Evolutionary conservation across 92 coral and sea anemone species (phyloP).

Genomic region (Hydrozoanthus gracilis): DNA sequence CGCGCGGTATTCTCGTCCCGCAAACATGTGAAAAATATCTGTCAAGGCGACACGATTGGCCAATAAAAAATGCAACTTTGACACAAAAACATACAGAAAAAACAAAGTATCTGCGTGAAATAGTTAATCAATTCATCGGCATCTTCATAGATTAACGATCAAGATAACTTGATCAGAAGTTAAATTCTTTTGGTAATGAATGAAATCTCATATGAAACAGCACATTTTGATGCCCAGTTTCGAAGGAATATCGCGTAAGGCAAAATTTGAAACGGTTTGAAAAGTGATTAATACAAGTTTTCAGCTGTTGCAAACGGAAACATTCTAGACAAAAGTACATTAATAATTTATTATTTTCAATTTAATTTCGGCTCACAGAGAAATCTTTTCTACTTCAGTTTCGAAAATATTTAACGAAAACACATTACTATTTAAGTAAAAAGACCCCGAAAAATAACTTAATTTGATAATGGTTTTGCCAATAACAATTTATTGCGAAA

Average conservation of each 20-base stretch:
- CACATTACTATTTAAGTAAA: background rate
- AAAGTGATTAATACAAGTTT: slow-evolving; percentile 2
- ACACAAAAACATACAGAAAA: slow-evolving; percentile 32
- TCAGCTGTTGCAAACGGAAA: slow-evolving; percentile 33
- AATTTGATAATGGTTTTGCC: slow-evolving; percentile 1
- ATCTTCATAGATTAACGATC: slow-evolving; percentile 32
- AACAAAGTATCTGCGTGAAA: slow-evolving; percentile 35
- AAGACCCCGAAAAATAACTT: background rate
- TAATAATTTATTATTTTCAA: slow-evolving; percentile 21
- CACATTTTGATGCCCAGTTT: background rate
- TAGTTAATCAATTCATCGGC: background rate
- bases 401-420: slow-evolving; percentile 1
- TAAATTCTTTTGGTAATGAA: background rate
- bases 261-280: background rate
- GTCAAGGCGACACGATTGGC: slow-evolving; percentile 21
- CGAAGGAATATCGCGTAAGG: background rate
- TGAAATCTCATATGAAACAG: background rate
- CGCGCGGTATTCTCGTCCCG: slow-evolving; percentile 26
- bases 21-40: slow-evolving; percentile 29
- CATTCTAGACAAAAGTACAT: slow-evolving; percentile 25
- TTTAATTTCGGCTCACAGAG: slow-evolving; percentile 16
- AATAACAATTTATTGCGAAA: background rate
- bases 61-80: slow-evolving; percentile 3
- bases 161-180: slow-evolving; percentile 13
- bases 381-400: slow-evolving; percentile 9